Conservation (phyloP, 2,888 invertebrate species). For the Aproaerema taeniolella region DNA sequence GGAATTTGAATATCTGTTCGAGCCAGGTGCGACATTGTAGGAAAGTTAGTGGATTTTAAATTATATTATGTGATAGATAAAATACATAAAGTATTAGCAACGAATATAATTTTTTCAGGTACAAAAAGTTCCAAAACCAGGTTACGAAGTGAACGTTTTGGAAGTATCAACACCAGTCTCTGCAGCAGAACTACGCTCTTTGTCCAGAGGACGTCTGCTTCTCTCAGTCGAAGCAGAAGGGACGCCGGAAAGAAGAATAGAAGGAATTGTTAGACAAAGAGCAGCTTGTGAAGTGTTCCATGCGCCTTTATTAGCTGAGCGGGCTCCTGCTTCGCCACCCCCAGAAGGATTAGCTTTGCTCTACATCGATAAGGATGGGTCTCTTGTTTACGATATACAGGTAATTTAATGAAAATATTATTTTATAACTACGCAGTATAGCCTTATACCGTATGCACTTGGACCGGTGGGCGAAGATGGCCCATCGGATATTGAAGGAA, state of each 20-base stretch:
- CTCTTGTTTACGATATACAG: constrained; percentile 86
- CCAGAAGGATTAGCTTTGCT: constrained; percentile 86
- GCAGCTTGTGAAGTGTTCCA: constrained; percentile 90
- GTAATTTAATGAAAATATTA: too few relatives aligned
- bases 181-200: constrained; percentile 83
- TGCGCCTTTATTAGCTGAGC: constrained; percentile 79
- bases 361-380: constrained; percentile 87
- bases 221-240: constrained; percentile 83
- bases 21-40: too few relatives aligned
- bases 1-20: too few relatives aligned
- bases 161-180: constrained; percentile 89
- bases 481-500: too few relatives aligned
- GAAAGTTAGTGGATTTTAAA: neutral
- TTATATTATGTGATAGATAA: neutral
- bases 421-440: too few relatives aligned
- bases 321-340: constrained; percentile 55
- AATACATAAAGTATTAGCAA: neutral
- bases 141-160: constrained; percentile 85
- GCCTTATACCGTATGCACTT: too few relatives aligned
- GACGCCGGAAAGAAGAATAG: constrained; percentile 80
- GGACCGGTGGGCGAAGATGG: too few relatives aligned
- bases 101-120: constrained; percentile 47
- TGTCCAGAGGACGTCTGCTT: constrained; percentile 86
- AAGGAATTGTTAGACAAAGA: constrained; percentile 84
- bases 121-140: constrained; percentile 83